Percentiles rank a stretch among this genome's conserved stretches.
phyloP scores from a whole-genome alignment of 2,888 invertebrate species.

The Acleris holmiana region DNA sequence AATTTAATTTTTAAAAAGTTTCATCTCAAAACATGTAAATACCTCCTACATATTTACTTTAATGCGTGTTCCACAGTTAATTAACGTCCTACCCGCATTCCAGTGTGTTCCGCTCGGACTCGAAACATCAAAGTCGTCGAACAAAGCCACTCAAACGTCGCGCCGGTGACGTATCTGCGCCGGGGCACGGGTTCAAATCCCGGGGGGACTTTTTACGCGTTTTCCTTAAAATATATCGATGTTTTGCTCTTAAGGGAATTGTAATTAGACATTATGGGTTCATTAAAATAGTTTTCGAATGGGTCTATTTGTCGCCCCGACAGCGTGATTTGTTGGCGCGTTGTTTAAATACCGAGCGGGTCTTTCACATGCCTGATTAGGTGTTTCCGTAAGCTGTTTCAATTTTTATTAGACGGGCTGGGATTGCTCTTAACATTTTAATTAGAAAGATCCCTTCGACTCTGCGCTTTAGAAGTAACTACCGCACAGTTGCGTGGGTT shows the following conservation, averaged over 20 bases:
- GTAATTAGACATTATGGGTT: constrained; percentile 69
- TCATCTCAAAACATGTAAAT: no score
- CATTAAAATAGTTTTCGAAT: constrained; percentile 67
- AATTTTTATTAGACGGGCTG: constrained; percentile 6
- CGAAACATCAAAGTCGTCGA: constrained; percentile 39
- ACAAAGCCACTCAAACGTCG: constrained; percentile 37
- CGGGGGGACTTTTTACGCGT: constrained; percentile 63
- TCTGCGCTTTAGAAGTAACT: no score
- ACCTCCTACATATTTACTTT: no score
- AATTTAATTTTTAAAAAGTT: no score
- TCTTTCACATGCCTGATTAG: constrained; percentile 33
- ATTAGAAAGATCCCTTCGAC: no score
- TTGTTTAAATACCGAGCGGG: constrained; percentile 46
- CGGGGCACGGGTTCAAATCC: constrained; percentile 57
- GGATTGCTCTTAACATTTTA: no score
- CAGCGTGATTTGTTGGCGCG: constrained; percentile 73
- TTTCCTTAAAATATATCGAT: constrained; percentile 59
- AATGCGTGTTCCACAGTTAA: constrained; percentile 21
- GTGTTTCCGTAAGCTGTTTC: constrained; percentile 24
- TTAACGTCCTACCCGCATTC: constrained; percentile 9
- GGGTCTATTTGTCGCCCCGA: constrained; percentile 69
- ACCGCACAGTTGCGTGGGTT: no score
- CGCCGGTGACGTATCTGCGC: constrained; percentile 39
- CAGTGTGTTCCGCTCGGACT: constrained; percentile 4
- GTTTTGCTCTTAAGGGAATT: constrained; percentile 60